Evolutionary conservation across 2,888 invertebrate genomes (phyloP).

Genomic region (Eilema griseolum): DNA sequence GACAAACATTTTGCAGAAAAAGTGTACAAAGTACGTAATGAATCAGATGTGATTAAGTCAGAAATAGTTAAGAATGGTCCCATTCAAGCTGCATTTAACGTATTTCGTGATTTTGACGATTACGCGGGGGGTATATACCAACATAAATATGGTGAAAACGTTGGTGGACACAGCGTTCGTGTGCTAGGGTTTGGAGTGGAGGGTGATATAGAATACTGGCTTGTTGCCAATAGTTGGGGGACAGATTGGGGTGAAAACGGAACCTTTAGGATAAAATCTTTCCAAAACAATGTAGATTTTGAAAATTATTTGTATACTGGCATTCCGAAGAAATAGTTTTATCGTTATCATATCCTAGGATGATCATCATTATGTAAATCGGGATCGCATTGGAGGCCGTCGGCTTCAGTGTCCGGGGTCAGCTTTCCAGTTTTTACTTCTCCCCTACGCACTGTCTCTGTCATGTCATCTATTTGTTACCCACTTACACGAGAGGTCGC

Average conservation of each 20-base stretch:
- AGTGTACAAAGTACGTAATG: slow-evolving; percentile 4
- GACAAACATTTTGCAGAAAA: slow-evolving; percentile 35
- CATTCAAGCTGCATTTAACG: background rate
- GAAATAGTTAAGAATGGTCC: slow-evolving; percentile 37
- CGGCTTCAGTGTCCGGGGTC: too few species aligned
- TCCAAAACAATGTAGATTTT: background rate
- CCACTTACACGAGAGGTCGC: too few species aligned
- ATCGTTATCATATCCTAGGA: too few species aligned
- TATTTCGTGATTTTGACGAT: slow-evolving; percentile 6
- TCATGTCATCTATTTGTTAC: too few species aligned
- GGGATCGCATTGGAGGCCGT: too few species aligned
- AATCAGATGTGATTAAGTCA: slow-evolving; percentile 25
- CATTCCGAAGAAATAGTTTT: slow-evolving; percentile 11
- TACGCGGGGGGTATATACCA: slow-evolving; percentile 26
- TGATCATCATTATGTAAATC: too few species aligned
- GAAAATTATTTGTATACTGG: slow-evolving; percentile 15
- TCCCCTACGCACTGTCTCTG: too few species aligned
- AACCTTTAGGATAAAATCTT: slow-evolving; percentile 21
- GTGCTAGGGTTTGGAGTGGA: slow-evolving; percentile 41
- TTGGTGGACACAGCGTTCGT: slow-evolving; percentile 22
- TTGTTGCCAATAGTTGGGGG: slow-evolving; percentile 39
- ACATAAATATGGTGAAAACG: accelerated
- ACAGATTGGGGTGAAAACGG: slow-evolving; percentile 26
- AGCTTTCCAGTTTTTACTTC: too few species aligned
- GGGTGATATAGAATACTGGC: slow-evolving; percentile 30